Evolutionary conservation across 2,113 vertebrate species (phyloP).

Genomic region (Rhombomys opimus): DNA sequence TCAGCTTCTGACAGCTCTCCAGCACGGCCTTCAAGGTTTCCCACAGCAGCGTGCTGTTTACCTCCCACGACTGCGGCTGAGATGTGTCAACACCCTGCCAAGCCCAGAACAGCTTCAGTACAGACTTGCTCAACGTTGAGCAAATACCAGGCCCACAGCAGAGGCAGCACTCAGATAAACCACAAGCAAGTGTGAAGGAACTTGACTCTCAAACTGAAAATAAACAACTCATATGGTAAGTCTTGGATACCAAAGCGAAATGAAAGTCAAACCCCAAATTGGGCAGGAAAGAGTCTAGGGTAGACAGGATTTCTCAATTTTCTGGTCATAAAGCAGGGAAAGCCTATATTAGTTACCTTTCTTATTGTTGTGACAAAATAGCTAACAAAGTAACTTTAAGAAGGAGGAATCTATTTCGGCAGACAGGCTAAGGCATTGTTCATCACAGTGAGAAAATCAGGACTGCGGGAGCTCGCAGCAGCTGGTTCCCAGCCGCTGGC

Average conservation of each 20-base stretch:
- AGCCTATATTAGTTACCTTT: background rate
- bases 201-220: background rate
- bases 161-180: background rate
- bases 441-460: background rate
- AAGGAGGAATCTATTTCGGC: background rate
- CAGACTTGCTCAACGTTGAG: background rate
- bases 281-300: background rate
- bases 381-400: background rate
- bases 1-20: background rate
- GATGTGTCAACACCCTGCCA: background rate
- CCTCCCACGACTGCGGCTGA: background rate
- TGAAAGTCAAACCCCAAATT: background rate
- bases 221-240: background rate
- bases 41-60: background rate
- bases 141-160: background rate
- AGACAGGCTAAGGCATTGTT: background rate
- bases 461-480: background rate
- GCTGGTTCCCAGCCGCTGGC: too few relatives aligned
- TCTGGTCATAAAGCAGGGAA: background rate
- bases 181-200: background rate
- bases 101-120: background rate
- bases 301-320: background rate
- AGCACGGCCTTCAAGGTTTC: background rate
- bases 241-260: constrained; percentile 30
- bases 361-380: background rate